Percentiles rank a stretch among this genome's conserved stretches.
Evolutionary conservation across 2,888 invertebrate species (phyloP).

Genomic region (Bimastos eiseni): DNA sequence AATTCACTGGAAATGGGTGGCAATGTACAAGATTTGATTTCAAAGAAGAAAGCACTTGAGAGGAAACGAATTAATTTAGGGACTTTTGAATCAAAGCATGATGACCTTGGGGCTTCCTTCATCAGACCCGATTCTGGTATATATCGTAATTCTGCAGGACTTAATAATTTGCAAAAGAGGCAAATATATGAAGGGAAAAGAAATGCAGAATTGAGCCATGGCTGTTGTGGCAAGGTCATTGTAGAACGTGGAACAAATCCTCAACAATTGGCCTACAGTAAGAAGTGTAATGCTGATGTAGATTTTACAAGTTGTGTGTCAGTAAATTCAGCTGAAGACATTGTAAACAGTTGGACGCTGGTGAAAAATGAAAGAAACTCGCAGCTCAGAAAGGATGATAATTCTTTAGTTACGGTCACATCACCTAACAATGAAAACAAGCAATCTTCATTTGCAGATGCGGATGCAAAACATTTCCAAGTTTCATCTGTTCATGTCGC

Average conservation of each 20-base stretch:
- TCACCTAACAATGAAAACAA: background rate
- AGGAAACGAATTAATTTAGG: background rate
- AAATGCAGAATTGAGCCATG: background rate
- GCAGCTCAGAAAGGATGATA: background rate
- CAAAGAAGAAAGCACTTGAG: background rate
- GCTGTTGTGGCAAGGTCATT: background rate
- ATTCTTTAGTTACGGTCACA: background rate
- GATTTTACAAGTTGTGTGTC: background rate
- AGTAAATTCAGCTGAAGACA: slow-evolving; percentile 10
- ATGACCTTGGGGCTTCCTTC: background rate
- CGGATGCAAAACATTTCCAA: background rate
- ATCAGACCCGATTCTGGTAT: background rate
- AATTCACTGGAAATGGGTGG: background rate
- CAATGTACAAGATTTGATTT: background rate
- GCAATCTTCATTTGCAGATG: background rate
- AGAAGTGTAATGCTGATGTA: background rate
- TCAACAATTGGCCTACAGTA: background rate
- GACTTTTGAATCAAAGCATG: background rate
- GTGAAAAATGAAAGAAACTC: background rate
- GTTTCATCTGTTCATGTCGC: background rate
- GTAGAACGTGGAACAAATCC: background rate
- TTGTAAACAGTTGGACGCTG: background rate
- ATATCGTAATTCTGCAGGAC: background rate
- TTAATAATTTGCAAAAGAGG: background rate
- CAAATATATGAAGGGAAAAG: background rate